Evolutionary conservation across 1,140 invertebrate genomes (phyloP).

Genomic region (Melipona quadrifasciata): DNA sequence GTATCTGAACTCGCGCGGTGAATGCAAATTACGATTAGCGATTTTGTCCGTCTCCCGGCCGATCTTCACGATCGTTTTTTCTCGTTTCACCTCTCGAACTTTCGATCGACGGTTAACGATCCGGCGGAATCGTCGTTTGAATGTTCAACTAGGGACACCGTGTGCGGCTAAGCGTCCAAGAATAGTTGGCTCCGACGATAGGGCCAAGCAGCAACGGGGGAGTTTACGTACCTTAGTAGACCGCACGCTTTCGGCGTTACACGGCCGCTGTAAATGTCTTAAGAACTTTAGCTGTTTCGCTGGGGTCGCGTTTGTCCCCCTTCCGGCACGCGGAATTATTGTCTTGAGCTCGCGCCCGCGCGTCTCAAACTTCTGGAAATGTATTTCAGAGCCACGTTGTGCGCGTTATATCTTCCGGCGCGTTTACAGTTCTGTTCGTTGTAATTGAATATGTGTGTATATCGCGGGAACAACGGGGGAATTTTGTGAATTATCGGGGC

Average conservation of each 20-base stretch:
- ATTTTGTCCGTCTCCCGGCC: not conserved
- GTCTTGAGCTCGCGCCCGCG: not conserved
- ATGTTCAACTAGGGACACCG: conserved; percentile 34
- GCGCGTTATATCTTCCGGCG: not conserved
- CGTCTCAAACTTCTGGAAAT: conserved; percentile 4
- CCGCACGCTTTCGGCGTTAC: conserved; percentile 35
- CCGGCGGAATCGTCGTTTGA: conserved; percentile 13
- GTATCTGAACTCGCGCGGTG: not conserved
- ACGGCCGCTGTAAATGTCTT: conserved; percentile 38
- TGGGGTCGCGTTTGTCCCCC: conserved; percentile 25
- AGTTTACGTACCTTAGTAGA: conserved; percentile 35
- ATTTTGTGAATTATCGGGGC: not conserved
- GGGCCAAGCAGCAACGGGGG: conserved; percentile 28
- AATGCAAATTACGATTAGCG: not conserved
- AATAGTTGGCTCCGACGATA: conserved; percentile 48
- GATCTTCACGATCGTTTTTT: not conserved
- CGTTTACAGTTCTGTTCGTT: not conserved
- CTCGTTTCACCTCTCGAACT: not conserved
- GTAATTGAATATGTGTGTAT: not conserved
- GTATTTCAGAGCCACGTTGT: not conserved
- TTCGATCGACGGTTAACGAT: conserved; percentile 39
- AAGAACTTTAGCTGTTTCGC: conserved; percentile 48
- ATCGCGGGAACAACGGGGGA: not conserved
- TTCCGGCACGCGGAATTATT: conserved; percentile 33
- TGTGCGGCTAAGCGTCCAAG: conserved; percentile 48